A percentile compares a stretch with the other conserved stretches of the same genome.
phyloP scores from a whole-genome alignment of 2,797 vertebrate genomes.

The Bradypodion ventrale region DNA sequence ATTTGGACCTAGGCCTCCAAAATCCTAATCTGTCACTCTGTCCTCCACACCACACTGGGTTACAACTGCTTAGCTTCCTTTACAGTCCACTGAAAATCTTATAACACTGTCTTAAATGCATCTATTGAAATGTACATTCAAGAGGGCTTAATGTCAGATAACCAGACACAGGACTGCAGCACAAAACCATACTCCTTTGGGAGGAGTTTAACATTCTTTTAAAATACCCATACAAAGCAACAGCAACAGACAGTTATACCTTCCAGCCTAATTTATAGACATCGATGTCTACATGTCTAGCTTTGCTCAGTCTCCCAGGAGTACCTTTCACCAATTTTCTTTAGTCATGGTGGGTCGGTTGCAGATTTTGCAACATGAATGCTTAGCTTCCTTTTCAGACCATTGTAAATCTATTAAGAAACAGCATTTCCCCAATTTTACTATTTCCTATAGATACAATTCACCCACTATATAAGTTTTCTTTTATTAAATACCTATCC shows the following conservation, averaged over 20 bases:
- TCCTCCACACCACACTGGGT: no score
- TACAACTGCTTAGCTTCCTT: no score
- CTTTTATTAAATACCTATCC: background rate
- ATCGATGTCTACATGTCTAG: background rate
- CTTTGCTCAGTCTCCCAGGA: slow-evolving; percentile 1
- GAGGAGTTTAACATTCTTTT: background rate
- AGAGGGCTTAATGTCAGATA: background rate
- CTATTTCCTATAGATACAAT: background rate
- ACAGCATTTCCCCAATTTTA: background rate
- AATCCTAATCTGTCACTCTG: no score
- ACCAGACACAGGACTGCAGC: background rate
- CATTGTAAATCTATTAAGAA: slow-evolving; percentile 17
- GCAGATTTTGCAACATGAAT: slow-evolving; percentile 6
- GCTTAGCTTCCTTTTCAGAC: background rate
- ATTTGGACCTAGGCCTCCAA: no score
- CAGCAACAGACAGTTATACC: background rate
- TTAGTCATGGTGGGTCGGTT: slow-evolving; percentile 15
- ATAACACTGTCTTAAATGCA: background rate
- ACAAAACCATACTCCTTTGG: no score
- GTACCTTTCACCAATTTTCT: background rate
- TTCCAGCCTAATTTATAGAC: background rate
- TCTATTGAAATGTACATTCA: background rate
- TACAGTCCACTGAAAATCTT: no score
- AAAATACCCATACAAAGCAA: background rate
- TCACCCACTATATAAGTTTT: background rate